Percentiles rank a stretch among this genome's conserved stretches.
phyloP scores from a whole-genome alignment of 2,888 invertebrate genomes.

The Apotomis betuletana region DNA sequence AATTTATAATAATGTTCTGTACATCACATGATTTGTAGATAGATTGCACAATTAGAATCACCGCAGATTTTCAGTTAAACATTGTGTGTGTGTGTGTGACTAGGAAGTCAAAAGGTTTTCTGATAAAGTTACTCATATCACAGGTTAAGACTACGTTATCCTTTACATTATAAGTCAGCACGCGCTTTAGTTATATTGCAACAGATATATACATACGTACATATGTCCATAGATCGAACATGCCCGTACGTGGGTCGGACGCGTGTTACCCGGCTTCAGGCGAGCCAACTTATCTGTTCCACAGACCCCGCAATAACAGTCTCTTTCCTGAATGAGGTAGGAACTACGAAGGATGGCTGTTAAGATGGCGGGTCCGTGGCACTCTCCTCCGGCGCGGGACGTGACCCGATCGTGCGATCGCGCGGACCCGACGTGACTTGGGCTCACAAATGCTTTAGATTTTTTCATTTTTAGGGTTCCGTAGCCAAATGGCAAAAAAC shows the following conservation, averaged over 20 bases:
- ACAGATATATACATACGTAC: too few species aligned
- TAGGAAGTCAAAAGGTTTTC: too few species aligned
- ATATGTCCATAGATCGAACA: background rate
- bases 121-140: too few species aligned
- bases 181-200: too few species aligned
- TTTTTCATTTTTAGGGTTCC: background rate
- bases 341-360: background rate
- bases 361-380: background rate
- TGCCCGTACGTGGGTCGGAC: constrained; percentile 8
- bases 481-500: too few species aligned
- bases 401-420: constrained; percentile 29
- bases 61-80: too few species aligned
- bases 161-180: too few species aligned
- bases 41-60: too few species aligned
- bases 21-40: too few species aligned
- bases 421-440: constrained; percentile 13
- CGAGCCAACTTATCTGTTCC: background rate
- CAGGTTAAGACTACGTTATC: too few species aligned
- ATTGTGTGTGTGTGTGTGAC: too few species aligned
- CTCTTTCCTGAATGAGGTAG: background rate
- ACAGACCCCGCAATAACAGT: background rate
- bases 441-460: constrained; percentile 29
- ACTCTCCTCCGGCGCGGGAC: constrained; percentile 8
- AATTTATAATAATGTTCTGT: too few species aligned
- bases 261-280: constrained; percentile 2